A percentile compares a stretch with the other conserved stretches of the same genome.
Conservation (phyloP, 35 echinoderm and acorn worm species). For the Patiria miniata region DNA sequence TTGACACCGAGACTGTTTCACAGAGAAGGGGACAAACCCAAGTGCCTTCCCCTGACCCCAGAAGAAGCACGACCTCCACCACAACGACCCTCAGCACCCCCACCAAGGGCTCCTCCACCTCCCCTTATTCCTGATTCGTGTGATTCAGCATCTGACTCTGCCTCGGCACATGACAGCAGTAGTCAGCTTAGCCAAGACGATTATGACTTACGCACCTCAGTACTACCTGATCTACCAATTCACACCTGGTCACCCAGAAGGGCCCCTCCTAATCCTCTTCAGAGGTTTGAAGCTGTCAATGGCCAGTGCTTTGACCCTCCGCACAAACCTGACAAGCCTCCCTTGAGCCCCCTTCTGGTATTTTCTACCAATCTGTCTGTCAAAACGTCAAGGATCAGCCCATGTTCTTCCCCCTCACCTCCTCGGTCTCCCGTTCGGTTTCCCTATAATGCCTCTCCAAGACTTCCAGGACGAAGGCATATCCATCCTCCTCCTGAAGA, state of each 20-base stretch:
- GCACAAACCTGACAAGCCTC: neutral
- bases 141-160: neutral
- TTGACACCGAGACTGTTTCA: neutral
- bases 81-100: slow-evolving; percentile 1
- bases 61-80: slow-evolving; percentile 9
- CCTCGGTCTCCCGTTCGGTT: neutral
- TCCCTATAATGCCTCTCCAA: neutral
- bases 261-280: slow-evolving; percentile 1
- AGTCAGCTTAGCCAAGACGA: neutral
- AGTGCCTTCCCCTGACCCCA: neutral
- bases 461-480: slow-evolving; percentile 18
- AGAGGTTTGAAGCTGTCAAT: neutral
- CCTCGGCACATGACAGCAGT: neutral
- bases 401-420: neutral
- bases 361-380: neutral
- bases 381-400: neutral
- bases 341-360: neutral
- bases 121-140: neutral
- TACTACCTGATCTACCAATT: slow-evolving; percentile 22
- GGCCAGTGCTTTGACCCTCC: neutral
- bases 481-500: neutral
- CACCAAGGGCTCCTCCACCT: slow-evolving; percentile 3
- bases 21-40: neutral
- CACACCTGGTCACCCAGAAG: neutral
- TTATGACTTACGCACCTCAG: neutral